These are phyloP conservation scores for Drosophila hamatofila DNA, from an alignment of 2,888 invertebrate species.

Conservation along the genomic window DNA sequence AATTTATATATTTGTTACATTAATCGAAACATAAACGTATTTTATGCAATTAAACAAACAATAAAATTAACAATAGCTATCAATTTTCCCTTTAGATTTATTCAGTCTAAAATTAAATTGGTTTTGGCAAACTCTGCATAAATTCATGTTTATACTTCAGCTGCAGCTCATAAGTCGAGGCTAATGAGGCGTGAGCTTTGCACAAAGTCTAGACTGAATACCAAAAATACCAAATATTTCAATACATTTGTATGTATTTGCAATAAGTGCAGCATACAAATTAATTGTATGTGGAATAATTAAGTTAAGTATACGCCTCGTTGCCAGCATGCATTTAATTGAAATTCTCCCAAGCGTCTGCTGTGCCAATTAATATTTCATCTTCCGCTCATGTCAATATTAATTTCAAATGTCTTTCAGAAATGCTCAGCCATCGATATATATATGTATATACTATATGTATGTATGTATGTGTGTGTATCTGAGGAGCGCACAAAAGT, in stretches of 20 bases:
- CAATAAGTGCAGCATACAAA: slow-evolving; percentile 13
- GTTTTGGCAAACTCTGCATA: neutral
- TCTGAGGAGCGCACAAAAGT: neutral
- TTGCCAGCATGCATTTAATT: slow-evolving; percentile 11
- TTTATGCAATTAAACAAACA: too few relatives aligned
- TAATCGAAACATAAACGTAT: too few relatives aligned
- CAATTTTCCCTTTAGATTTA: neutral
- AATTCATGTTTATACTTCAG: neutral
- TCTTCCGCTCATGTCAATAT: slow-evolving; percentile 12
- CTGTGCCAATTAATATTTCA: slow-evolving; percentile 24
- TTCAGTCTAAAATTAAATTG: neutral
- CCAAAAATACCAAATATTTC: neutral
- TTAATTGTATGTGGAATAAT: slow-evolving; percentile 36
- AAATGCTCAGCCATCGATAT: neutral
- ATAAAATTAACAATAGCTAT: neutral
- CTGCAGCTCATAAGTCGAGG: neutral
- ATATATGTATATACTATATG: neutral
- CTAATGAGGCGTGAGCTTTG: slow-evolving; percentile 8
- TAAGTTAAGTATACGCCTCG: slow-evolving; percentile 31
- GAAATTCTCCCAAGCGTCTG: slow-evolving; percentile 7
- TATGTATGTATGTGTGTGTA: neutral
- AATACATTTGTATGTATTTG: neutral
- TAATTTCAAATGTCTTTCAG: slow-evolving; percentile 14
- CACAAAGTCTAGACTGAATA: slow-evolving; percentile 25
- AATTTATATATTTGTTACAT: too few relatives aligned